Base-by-base conservation (phyloP, 2,797 vertebrate species). In the Oophaga sylvatica region DNA sequence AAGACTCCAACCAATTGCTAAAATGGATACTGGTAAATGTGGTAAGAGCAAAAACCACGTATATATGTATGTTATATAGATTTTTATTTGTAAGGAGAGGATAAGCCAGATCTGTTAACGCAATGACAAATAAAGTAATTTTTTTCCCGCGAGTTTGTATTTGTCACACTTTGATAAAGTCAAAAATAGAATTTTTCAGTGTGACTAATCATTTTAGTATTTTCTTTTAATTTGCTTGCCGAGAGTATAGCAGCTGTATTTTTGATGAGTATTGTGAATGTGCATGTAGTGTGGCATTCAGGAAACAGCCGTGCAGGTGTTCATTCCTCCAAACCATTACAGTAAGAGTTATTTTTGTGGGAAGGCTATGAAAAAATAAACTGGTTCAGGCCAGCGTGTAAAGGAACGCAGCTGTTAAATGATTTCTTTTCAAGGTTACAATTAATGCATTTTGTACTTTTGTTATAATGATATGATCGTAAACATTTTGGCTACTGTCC, bases 241-340 rank as follows among this genome's bases (percentile, higher is more conserved):
- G 60, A 10, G 57, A 65, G 83, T 83, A 79, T 53, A 19, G 79
- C 88, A 89, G 88, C 80, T 89, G 88, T 80, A 89, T 89, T 89
- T 86, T 68, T 79, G 75, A 86, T 86, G 84, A 89, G 77, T 75
- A 79, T 78, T 86, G 84, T 78, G 62, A 89, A 70, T 86, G 87
- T 86, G 71, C 62, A 86, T 83, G 17, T 77, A 89, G 73, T 89
- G 73, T 86, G 78, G 80, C 84, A 79, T 79, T 86, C 80, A 86
- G 88, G 88, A 89, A 89, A 68, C 88, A 71, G 62, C 57, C 56
- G 26, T 86, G 84, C 88, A 89, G 88, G 88, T 89, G 88, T 89
- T 89, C 73, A 86, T 59, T 70, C 62, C 80, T 86, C 71, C 84
- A 86, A 79, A 86, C 83, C 71, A 85, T 86, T 86, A 82, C 79